phyloP scores from a whole-genome alignment of 2,113 vertebrate genomes.

The Planiliza haematocheilus region DNA sequence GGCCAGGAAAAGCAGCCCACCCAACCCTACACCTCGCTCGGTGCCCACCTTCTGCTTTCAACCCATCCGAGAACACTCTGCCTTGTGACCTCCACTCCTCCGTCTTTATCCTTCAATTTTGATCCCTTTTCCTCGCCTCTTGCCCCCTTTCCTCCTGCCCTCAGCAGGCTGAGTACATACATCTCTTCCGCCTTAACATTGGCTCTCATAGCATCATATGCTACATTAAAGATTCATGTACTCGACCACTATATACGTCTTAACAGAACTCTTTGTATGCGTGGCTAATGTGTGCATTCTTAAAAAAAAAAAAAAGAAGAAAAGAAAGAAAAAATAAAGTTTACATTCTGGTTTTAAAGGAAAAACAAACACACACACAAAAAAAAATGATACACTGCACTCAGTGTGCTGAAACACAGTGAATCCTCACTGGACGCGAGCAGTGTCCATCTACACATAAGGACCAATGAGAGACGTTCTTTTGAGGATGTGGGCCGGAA shows the following conservation, averaged over 20 bases:
- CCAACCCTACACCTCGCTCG: conserved; percentile 53
- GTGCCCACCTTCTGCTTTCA: conserved; percentile 47
- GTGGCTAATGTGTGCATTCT: conserved; percentile 57
- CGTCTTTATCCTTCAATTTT: conserved; percentile 28
- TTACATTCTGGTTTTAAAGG: conserved; percentile 72
- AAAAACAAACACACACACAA: background rate
- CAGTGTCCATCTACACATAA: conserved; percentile 53
- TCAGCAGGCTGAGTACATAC: conserved; percentile 33
- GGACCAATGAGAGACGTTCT: conserved; percentile 49
- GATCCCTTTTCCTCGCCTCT: conserved; percentile 36
- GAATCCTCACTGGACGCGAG: conserved; percentile 63
- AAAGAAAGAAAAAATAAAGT: conserved; percentile 40
- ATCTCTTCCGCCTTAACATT: conserved; percentile 18
- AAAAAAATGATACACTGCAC: conserved; percentile 56
- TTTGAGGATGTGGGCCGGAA: conserved; percentile 56
- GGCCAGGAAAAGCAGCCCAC: conserved; percentile 78
- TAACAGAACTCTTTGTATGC: conserved; percentile 38
- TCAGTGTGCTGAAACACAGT: conserved; percentile 55
- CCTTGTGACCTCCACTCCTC: conserved; percentile 41
- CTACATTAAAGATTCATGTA: conserved; percentile 37
- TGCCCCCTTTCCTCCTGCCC: conserved; percentile 29
- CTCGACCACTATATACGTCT: conserved; percentile 45
- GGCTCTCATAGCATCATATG: conserved; percentile 23
- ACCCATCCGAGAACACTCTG: conserved; percentile 54
- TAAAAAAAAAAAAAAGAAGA: conserved; percentile 16